A percentile compares a stretch with the other conserved stretches of the same genome.
Conservation (phyloP, 2,888 invertebrate genomes). For the Drosophila nr. medialis region DNA sequence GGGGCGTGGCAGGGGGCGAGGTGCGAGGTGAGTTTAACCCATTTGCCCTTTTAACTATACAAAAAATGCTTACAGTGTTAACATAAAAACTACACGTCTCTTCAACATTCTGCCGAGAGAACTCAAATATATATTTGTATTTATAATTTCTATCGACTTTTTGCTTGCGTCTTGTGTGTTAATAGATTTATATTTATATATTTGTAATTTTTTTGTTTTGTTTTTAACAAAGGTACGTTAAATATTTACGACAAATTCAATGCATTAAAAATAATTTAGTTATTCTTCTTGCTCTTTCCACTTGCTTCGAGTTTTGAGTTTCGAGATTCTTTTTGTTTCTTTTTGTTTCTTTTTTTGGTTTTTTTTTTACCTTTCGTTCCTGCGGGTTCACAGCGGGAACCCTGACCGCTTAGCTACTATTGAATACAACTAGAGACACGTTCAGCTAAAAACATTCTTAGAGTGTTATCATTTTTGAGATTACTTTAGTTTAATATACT, state of each 20-base stretch:
- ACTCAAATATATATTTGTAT: constrained; percentile 37
- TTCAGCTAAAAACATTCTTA: constrained; percentile 77
- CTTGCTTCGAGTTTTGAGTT: constrained; percentile 30
- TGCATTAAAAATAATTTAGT: constrained; percentile 76
- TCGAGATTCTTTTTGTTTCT: constrained; percentile 25
- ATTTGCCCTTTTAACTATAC: constrained; percentile 64
- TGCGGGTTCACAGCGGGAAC: constrained; percentile 51
- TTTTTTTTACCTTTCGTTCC: constrained; percentile 57
- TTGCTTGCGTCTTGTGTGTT: constrained; percentile 56
- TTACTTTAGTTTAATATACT: constrained; percentile 45
- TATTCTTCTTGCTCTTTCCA: constrained; percentile 33
- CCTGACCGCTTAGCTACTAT: constrained; percentile 66
- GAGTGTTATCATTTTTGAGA: constrained; percentile 49
- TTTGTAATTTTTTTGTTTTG: constrained; percentile 57
- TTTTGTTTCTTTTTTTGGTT: constrained; percentile 9
- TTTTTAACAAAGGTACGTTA: constrained; percentile 81
- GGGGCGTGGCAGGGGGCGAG: not conserved
- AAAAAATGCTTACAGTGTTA: constrained; percentile 70
- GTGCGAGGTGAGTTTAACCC: constrained; percentile 28
- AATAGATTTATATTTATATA: constrained; percentile 60
- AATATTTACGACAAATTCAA: constrained; percentile 79
- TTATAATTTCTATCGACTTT: constrained; percentile 41
- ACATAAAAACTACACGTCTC: constrained; percentile 69
- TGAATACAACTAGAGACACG: constrained; percentile 72
- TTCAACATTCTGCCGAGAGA: constrained; percentile 50